phyloP scores from a whole-genome alignment of 1,140 invertebrate genomes.

The Neodiprion lecontei region DNA sequence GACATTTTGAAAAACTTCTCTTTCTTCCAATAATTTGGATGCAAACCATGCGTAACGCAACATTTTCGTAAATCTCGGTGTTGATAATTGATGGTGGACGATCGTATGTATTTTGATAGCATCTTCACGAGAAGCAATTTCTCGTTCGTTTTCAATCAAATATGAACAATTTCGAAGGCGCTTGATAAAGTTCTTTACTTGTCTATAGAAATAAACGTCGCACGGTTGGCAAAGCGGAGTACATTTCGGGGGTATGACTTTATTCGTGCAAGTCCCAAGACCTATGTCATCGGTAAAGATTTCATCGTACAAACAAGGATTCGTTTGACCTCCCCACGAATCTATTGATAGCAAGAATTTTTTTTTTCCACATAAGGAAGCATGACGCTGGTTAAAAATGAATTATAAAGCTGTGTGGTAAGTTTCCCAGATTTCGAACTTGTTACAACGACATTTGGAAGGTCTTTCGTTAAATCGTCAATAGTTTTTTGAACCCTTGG shows the following conservation, averaged over 20 bases:
- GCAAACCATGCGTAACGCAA: no score
- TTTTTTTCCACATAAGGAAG: not conserved
- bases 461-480: not conserved
- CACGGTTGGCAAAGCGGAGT: no score
- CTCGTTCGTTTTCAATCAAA: no score
- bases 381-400: not conserved
- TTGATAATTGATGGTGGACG: no score
- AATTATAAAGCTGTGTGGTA: not conserved
- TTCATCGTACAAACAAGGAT: not conserved
- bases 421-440: slow-evolving; percentile 12
- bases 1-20: no score
- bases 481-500: slow-evolving; percentile 16
- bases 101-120: no score
- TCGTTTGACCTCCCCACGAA: not conserved
- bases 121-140: no score
- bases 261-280: not conserved
- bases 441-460: not conserved
- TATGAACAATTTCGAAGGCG: no score
- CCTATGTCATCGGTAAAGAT: not conserved
- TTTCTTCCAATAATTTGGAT: no score
- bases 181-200: no score
- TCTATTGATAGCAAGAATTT: not conserved
- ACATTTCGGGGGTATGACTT: not conserved
- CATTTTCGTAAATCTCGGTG: no score
- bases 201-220: no score